Conservation (phyloP, 1,140 invertebrate species). For the Pseudoatta argentina region DNA sequence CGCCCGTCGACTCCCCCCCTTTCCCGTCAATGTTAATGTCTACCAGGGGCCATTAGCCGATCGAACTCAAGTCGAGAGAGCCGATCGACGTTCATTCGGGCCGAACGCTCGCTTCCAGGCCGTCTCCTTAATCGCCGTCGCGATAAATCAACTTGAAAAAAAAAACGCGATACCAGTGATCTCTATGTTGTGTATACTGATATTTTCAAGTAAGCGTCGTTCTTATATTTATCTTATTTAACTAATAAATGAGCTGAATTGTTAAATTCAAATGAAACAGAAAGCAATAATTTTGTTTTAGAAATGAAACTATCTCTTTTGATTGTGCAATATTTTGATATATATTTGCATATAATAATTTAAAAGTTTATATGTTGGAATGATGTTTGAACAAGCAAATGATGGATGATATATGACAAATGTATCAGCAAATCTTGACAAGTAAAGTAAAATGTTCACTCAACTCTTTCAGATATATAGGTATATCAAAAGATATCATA, state of each 20-base stretch:
- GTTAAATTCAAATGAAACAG: not conserved
- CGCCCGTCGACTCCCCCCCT: conserved; percentile 73
- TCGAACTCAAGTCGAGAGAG: conserved; percentile 73
- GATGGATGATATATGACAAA: not conserved
- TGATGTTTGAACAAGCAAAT: conserved; percentile 7
- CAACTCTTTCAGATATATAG: not conserved
- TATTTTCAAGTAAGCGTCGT: conserved; percentile 31
- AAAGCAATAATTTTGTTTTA: not conserved
- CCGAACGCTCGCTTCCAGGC: conserved; percentile 57
- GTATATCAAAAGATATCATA: too few species aligned
- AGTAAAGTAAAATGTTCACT: not conserved
- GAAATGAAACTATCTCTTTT: not conserved
- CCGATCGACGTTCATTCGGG: conserved; percentile 70
- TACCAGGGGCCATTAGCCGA: conserved; percentile 82
- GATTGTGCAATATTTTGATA: not conserved
- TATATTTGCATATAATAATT: not conserved
- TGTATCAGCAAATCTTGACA: not conserved
- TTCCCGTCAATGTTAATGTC: conserved; percentile 82
- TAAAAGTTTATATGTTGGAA: not conserved
- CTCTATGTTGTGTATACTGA: not conserved
- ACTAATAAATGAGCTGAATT: not conserved
- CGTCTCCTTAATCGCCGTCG: conserved; percentile 77
- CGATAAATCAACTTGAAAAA: conserved; percentile 76
- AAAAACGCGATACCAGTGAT: conserved; percentile 52
- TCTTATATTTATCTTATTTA: not conserved